Percentiles rank a stretch among this genome's conserved stretches.
Conservation (phyloP, 2,113 vertebrate genomes). For the Podarcis muralis region DNA sequence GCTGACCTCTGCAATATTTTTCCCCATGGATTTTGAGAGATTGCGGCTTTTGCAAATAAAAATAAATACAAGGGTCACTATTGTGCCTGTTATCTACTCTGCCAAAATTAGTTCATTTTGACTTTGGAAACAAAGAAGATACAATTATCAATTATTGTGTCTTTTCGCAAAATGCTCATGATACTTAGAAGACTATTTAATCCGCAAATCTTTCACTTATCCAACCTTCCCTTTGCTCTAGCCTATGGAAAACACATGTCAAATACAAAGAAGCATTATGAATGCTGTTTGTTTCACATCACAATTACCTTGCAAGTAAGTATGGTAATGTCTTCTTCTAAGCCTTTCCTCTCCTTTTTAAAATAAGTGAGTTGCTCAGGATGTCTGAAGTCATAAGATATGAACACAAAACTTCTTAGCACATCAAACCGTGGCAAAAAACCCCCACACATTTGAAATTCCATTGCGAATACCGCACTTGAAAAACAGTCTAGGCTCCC, state of each 20-base stretch:
- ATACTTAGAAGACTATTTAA: constrained; percentile 24
- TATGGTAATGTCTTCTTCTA: constrained; percentile 37
- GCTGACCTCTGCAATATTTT: background rate
- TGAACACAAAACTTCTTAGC: constrained; percentile 52
- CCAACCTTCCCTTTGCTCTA: constrained; percentile 14
- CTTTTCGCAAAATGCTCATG: constrained; percentile 23
- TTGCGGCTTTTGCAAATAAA: background rate
- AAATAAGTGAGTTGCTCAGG: constrained; percentile 44
- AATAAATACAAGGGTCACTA: too few species aligned
- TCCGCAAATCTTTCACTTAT: constrained; percentile 16
- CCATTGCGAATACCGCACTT: constrained; percentile 50
- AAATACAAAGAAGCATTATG: constrained; percentile 44
- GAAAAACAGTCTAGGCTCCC: constrained; percentile 54
- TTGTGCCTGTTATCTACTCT: background rate
- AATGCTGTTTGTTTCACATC: constrained; percentile 56
- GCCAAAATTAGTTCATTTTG: constrained; percentile 1
- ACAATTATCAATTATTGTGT: constrained; percentile 5
- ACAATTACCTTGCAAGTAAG: constrained; percentile 50
- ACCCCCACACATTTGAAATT: constrained; percentile 45
- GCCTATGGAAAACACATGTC: constrained; percentile 36
- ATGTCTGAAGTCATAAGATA: constrained; percentile 46
- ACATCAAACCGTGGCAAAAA: constrained; percentile 34
- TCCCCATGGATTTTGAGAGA: background rate
- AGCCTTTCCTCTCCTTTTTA: constrained; percentile 40
- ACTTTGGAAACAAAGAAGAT: constrained; percentile 23